These are phyloP conservation scores for Syngnathus typhle DNA, from an alignment of 2,113 vertebrate genomes.

Conservation along the genomic window DNA sequence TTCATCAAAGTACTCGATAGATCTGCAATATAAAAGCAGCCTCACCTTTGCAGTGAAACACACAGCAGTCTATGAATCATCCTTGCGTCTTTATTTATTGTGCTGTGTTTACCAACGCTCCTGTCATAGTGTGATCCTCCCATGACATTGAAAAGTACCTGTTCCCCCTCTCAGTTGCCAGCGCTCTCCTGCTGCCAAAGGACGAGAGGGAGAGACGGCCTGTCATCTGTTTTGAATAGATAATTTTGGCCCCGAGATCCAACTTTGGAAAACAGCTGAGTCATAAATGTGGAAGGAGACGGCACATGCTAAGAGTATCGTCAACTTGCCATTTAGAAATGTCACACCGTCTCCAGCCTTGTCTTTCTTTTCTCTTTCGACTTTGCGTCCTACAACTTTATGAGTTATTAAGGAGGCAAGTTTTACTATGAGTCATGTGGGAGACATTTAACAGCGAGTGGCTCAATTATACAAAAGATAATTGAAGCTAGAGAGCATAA, in stretches of 20 bases:
- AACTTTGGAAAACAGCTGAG: slow-evolving; percentile 56
- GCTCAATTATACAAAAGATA: slow-evolving; percentile 40
- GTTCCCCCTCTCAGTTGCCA: slow-evolving; percentile 23
- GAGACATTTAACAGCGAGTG: slow-evolving; percentile 36
- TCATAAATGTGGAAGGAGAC: slow-evolving; percentile 62
- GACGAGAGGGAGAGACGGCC: slow-evolving; percentile 48
- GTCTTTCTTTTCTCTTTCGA: slow-evolving; percentile 31
- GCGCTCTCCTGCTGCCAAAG: slow-evolving; percentile 44
- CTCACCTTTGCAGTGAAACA: neutral
- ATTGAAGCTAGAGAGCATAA: slow-evolving; percentile 41
- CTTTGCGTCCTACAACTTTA: slow-evolving; percentile 42
- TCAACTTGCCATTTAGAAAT: slow-evolving; percentile 69
- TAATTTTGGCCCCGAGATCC: slow-evolving; percentile 51
- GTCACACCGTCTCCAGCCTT: slow-evolving; percentile 50
- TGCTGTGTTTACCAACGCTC: slow-evolving; percentile 19
- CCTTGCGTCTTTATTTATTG: slow-evolving; percentile 1
- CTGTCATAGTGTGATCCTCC: slow-evolving; percentile 35
- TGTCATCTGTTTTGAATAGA: slow-evolving; percentile 55
- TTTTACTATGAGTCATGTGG: slow-evolving; percentile 19
- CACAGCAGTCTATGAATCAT: neutral
- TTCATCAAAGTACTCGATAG: neutral
- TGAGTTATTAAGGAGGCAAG: slow-evolving; percentile 40
- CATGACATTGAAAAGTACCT: slow-evolving; percentile 50
- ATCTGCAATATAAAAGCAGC: neutral
- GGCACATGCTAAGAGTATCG: slow-evolving; percentile 54